These are phyloP conservation scores for Microdon myrmicae DNA, from an alignment of 2,888 invertebrate genomes.

Conservation along the genomic window DNA sequence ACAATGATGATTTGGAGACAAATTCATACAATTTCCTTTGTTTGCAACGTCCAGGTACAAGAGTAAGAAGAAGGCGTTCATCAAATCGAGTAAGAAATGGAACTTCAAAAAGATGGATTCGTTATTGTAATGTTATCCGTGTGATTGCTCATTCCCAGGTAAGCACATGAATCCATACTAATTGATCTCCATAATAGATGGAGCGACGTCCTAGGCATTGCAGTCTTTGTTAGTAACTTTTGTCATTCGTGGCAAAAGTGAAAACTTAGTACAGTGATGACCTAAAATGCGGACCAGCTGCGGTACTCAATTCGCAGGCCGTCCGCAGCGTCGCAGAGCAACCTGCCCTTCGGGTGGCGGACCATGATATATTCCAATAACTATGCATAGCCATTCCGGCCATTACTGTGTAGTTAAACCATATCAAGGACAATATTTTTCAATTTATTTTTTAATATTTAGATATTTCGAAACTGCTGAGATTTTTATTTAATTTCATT, in stretches of 20 bases:
- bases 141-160: conserved; percentile 98
- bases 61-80: conserved; percentile 99
- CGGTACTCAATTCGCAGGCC: conserved; percentile 60
- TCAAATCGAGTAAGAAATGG: conserved; percentile 98
- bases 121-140: conserved; percentile 96
- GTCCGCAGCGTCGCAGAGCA: conserved; percentile 66
- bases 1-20: no score
- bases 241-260: conserved; percentile 20
- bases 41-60: conserved; percentile 88
- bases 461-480: no score
- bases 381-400: conserved; percentile 65
- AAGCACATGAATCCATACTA: conserved; percentile 56
- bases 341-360: conserved; percentile 66
- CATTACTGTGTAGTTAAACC: conserved; percentile 66
- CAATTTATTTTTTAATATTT: no score
- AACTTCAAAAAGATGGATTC: conserved; percentile 96
- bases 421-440: conserved; percentile 64
- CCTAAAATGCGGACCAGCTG: conserved; percentile 64
- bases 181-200: not conserved
- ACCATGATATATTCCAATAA: conserved; percentile 67
- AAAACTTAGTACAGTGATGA: conserved; percentile 30
- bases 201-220: conserved; percentile 63
- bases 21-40: no score
- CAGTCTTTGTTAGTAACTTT: conserved; percentile 41
- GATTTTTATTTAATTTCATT: not conserved